These are phyloP conservation scores for Myrmecobius fasciatus DNA, from an alignment of 2,113 vertebrate species.

Conservation along the genomic window DNA sequence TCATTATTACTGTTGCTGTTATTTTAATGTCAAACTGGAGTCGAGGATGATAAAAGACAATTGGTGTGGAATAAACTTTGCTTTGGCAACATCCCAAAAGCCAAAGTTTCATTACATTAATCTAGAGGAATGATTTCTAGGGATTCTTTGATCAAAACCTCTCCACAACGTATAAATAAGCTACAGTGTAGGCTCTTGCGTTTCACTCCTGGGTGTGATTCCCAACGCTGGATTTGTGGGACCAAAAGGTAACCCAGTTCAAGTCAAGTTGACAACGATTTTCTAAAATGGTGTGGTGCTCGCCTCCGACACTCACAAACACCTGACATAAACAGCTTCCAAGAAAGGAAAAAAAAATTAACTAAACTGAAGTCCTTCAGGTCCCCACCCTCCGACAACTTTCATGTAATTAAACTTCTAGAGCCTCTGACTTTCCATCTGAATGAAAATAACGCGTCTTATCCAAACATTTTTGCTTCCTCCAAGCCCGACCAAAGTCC, in stretches of 20 bases:
- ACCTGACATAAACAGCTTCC: neutral
- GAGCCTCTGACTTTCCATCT: neutral
- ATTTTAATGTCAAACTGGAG: neutral
- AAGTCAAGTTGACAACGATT: neutral
- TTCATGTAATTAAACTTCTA: neutral
- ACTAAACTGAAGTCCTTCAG: neutral
- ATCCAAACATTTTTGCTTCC: neutral
- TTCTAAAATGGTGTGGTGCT: neutral
- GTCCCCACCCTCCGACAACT: neutral
- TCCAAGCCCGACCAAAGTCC: neutral
- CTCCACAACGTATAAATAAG: neutral
- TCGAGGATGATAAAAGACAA: neutral
- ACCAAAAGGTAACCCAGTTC: neutral
- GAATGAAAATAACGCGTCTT: neutral
- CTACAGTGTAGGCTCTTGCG: neutral
- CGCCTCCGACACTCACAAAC: neutral
- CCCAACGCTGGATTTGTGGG: neutral
- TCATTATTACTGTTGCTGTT: neutral
- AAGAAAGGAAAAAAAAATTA: neutral
- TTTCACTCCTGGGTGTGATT: neutral
- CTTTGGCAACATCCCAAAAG: neutral
- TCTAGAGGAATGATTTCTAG: neutral
- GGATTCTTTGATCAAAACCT: neutral
- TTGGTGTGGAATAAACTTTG: neutral
- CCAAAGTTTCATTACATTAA: neutral